Evolutionary conservation across 2,888 invertebrate genomes (phyloP), one percentile per base, ranked within the genome.

Genomic region (Horisme vitalbata): DNA sequence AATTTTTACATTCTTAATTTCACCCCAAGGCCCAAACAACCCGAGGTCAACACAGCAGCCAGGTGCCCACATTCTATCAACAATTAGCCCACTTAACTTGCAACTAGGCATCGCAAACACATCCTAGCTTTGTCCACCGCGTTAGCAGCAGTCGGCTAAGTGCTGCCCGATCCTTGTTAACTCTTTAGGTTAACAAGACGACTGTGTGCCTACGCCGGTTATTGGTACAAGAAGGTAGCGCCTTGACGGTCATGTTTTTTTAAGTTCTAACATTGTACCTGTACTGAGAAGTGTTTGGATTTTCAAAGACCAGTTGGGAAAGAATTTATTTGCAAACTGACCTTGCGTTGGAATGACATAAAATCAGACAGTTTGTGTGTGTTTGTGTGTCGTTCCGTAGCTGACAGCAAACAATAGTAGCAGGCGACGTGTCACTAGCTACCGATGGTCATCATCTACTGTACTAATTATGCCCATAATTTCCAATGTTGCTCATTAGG

Each of bases 121-220:
- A 74, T 70, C 79, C 70, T 30, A 63, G 75, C 87, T 88, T 89
- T 89, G 88, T 88, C 86, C 84, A 70, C 78, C 55, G 57, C 55
- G 75, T 88, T 89, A 88, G 70, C 81, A 62, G 44, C 55, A 43
- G 34, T 38, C 51, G 55, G 83, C 87, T 88, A 89, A 89, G 86
- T 87, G 86, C 78, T 78, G 64, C 60, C 65, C 81, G 85, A 86
- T 85, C 83, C 87, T 89, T 81, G 86, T 87, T 88, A 88, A 88
- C 79, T 72, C 75, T 73, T 84, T 79, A 78, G 81, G 80, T 83
- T 88, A 88, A 88, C 87, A 85, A 83, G 84, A 65, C 71, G 76
- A 77, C 75, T 65, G 73, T 63, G 56, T 83, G 76, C 80, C 81
- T 82, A 66, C 77, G 63, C 52, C 62, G 52, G 58, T 56, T 58